Percentiles rank a stretch among this genome's conserved stretches.
Conservation (phyloP, 2,113 vertebrate genomes). For the Mesitornis unicolor region DNA sequence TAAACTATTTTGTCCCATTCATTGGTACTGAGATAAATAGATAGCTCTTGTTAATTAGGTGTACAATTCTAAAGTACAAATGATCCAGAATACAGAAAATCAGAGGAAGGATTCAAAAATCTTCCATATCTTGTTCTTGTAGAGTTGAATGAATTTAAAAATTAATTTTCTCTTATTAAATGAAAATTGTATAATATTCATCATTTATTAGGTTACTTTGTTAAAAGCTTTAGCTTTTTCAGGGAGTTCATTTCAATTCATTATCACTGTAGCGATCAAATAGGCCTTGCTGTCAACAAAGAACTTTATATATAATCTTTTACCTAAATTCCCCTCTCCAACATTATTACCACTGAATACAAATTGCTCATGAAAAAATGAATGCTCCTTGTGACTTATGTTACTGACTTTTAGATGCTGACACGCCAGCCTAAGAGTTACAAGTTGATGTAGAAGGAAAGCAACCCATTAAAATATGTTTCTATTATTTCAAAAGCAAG, state of each 20-base stretch:
- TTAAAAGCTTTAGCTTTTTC: not conserved
- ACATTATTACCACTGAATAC: not conserved
- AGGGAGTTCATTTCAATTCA: not conserved
- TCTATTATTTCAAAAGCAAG: not conserved
- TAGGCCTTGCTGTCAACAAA: not conserved
- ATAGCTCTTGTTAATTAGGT: not conserved
- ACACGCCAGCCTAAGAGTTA: not conserved
- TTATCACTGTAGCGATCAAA: not conserved
- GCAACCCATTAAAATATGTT: not conserved
- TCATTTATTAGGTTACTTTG: not conserved
- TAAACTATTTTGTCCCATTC: not conserved
- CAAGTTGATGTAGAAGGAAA: not conserved
- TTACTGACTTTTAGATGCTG: not conserved
- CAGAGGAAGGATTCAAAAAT: not conserved
- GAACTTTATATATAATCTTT: not conserved
- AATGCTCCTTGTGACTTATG: not conserved
- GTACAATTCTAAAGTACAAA: not conserved
- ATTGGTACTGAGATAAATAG: not conserved
- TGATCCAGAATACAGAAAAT: not conserved
- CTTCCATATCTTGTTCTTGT: not conserved
- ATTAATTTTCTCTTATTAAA: not conserved
- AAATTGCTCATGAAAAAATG: not conserved
- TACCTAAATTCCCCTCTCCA: not conserved
- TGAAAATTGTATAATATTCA: not conserved
- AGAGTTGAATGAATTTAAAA: not conserved